phyloP scores from a whole-genome alignment of 2,797 vertebrate species.

The Dicrostonyx torquatus region DNA sequence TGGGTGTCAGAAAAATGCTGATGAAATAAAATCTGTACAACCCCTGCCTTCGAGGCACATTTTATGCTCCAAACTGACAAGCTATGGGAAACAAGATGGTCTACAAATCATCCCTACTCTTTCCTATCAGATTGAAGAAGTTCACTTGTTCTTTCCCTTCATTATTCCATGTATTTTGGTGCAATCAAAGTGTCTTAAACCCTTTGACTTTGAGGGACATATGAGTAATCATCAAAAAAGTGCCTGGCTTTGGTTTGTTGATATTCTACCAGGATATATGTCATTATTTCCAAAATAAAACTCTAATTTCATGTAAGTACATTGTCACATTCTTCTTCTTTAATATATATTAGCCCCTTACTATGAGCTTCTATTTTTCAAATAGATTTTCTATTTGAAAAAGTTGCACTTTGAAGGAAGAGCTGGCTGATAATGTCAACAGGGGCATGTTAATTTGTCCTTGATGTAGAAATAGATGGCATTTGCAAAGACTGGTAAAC shows the following conservation, averaged over 20 bases:
- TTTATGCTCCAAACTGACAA: not conserved
- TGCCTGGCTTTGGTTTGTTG: not conserved
- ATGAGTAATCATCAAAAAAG: not conserved
- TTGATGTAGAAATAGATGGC: not conserved
- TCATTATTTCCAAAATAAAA: not conserved
- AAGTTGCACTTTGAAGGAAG: not conserved
- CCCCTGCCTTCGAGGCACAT: not conserved
- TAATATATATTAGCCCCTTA: not conserved
- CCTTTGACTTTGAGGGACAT: not conserved
- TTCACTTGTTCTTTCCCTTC: not conserved
- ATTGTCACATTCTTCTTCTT: not conserved
- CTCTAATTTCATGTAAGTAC: not conserved
- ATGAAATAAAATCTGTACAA: conserved; percentile 60
- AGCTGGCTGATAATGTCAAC: not conserved
- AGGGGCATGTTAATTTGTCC: not conserved
- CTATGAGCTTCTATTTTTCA: not conserved
- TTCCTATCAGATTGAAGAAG: not conserved
- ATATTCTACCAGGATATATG: not conserved
- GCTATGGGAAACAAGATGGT: not conserved
- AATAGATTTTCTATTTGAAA: not conserved
- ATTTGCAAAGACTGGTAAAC: not conserved
- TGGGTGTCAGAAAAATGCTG: conserved; percentile 54
- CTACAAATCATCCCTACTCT: not conserved
- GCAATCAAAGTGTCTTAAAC: not conserved
- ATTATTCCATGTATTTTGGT: not conserved